These are phyloP conservation scores for Camponotus pennsylvanicus DNA, from an alignment of 1,140 invertebrate species.

Conservation along the genomic window DNA sequence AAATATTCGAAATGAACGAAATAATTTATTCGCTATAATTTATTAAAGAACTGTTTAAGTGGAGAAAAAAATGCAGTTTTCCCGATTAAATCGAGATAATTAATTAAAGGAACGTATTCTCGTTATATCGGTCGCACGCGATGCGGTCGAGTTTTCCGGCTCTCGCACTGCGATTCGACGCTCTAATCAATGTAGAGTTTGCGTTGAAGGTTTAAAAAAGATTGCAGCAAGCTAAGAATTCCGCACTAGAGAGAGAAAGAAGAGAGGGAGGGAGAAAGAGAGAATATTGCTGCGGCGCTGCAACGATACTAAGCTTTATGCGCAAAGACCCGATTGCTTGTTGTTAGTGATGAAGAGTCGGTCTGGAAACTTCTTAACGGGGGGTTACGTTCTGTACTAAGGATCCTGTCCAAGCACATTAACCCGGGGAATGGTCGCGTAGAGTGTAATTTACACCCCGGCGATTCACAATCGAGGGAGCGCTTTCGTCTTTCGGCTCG, in stretches of 20 bases:
- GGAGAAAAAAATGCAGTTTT: neutral
- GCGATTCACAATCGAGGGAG: conserved; percentile 45
- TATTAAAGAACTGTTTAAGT: neutral
- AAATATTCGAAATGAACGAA: neutral
- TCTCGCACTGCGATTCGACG: neutral
- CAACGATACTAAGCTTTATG: conserved; percentile 22
- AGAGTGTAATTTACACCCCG: conserved; percentile 56
- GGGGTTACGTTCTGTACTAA: conserved; percentile 17
- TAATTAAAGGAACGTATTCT: neutral
- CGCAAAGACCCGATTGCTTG: conserved; percentile 47
- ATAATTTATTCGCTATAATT: neutral
- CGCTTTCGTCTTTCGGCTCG: conserved; percentile 28
- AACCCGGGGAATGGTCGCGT: conserved; percentile 44
- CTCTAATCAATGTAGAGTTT: conserved; percentile 18
- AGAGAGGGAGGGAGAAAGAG: no score
- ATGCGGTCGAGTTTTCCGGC: neutral
- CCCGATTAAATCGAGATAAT: neutral
- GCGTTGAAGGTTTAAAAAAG: conserved; percentile 24
- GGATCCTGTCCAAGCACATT: conserved; percentile 59
- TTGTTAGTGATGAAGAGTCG: conserved; percentile 55
- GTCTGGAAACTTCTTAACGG: conserved; percentile 58
- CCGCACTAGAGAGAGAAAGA: neutral
- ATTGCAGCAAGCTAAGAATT: conserved; percentile 39
- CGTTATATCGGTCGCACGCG: neutral
- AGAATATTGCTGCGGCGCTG: conserved; percentile 1